Evolutionary conservation across 2,797 vertebrate genomes (phyloP).

Genomic region (Calcarius lapponicus): DNA sequence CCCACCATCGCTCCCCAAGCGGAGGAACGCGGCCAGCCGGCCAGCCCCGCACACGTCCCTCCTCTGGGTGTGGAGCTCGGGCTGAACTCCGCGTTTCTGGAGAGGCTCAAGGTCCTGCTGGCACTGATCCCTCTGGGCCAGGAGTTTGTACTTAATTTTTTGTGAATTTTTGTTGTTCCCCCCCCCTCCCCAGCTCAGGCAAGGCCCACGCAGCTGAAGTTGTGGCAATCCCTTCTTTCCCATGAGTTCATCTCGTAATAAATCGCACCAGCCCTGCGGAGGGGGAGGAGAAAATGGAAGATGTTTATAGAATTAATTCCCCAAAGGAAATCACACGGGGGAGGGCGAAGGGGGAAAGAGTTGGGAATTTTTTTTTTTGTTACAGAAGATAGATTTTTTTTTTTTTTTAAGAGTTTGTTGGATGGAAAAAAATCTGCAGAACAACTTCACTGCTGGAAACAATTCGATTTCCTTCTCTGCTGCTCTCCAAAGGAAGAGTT

Average conservation of each 20-base stretch:
- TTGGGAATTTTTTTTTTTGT: slow-evolving; percentile 33
- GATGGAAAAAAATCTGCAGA: slow-evolving; percentile 49
- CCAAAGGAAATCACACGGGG: slow-evolving; percentile 54
- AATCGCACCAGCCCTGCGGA: slow-evolving; percentile 45
- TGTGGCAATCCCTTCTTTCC: slow-evolving; percentile 55
- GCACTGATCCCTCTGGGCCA: slow-evolving; percentile 24
- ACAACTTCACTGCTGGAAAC: slow-evolving; percentile 60
- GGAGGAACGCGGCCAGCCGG: background rate
- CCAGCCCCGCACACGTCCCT: background rate
- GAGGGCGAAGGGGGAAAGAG: slow-evolving; percentile 33
- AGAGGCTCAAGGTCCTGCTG: background rate
- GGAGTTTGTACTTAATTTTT: slow-evolving; percentile 4
- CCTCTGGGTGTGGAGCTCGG: background rate
- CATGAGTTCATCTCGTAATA: slow-evolving; percentile 61
- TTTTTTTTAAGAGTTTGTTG: background rate
- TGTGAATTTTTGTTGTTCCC: background rate
- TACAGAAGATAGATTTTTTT: background rate
- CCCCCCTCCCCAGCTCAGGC: background rate
- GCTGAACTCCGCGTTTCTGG: background rate
- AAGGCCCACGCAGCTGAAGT: slow-evolving; percentile 50
- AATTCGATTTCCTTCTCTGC: background rate
- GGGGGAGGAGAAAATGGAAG: slow-evolving; percentile 53
- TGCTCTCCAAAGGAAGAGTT: background rate
- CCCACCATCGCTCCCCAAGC: background rate
- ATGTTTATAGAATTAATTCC: slow-evolving; percentile 66